These are phyloP conservation scores for Siniperca knerii DNA, from an alignment of 2,113 vertebrate species.

Conservation along the genomic window DNA sequence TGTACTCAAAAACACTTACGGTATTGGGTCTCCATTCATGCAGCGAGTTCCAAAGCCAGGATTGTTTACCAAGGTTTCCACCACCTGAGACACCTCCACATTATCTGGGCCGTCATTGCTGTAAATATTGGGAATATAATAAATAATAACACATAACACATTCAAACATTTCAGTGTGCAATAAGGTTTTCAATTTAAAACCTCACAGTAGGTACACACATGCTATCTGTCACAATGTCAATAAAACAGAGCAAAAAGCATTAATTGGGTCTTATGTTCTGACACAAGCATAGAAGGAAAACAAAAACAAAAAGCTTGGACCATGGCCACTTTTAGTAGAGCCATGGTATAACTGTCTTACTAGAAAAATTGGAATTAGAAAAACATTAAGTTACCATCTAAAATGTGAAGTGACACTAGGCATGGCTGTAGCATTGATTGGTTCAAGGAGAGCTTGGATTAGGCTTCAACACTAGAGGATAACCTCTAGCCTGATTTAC, in stretches of 20 bases:
- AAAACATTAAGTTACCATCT: not conserved
- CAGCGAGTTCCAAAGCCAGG: constrained; percentile 97
- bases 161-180: constrained; percentile 18
- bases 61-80: constrained; percentile 87
- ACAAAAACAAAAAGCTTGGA: not conserved
- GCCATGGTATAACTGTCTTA: not conserved
- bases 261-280: not conserved
- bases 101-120: constrained; percentile 91
- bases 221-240: constrained; percentile 24
- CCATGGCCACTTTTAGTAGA: not conserved
- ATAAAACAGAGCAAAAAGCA: constrained; percentile 17
- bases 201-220: constrained; percentile 1
- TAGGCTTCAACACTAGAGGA: not conserved
- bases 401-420: constrained; percentile 2
- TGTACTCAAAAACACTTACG: constrained; percentile 84
- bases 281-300: not conserved
- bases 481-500: not conserved
- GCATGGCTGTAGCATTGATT: constrained; percentile 2
- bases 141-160: not conserved
- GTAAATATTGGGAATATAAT: constrained; percentile 31
- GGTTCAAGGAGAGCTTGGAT: not conserved
- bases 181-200: constrained; percentile 7
- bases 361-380: not conserved
- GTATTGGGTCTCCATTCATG: constrained; percentile 91
- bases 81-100: constrained; percentile 83